These are phyloP conservation scores for Acanthurus tractus DNA, from an alignment of 2,797 vertebrate genomes.

Conservation along the genomic window DNA sequence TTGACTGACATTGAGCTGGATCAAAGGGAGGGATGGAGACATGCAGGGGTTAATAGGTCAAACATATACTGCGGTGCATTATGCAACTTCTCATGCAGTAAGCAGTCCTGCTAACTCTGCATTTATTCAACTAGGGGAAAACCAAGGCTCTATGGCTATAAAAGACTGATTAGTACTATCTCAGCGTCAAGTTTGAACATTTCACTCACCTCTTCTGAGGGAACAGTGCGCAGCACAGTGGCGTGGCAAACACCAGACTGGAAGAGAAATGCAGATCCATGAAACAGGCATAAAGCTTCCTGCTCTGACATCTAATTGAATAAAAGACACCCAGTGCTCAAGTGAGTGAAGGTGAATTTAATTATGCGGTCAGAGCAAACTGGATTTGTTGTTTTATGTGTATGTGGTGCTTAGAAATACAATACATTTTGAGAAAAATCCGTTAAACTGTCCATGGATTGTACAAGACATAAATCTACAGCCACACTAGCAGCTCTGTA, in stretches of 20 bases:
- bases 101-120: conserved; percentile 27
- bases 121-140: neutral
- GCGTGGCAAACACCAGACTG: conserved; percentile 97
- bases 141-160: neutral
- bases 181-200: neutral
- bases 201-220: conserved; percentile 95
- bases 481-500: neutral
- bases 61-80: conserved; percentile 9
- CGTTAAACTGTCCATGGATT: neutral
- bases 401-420: neutral
- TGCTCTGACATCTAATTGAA: neutral
- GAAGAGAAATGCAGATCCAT: conserved; percentile 51
- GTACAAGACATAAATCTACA: neutral
- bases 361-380: neutral
- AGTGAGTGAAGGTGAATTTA: neutral
- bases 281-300: conserved; percentile 1
- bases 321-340: neutral
- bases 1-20: conserved; percentile 94
- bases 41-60: conserved; percentile 24
- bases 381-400: neutral
- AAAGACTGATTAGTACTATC: no score
- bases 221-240: conserved; percentile 96
- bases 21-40: neutral
- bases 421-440: neutral
- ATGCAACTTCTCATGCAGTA: conserved; percentile 32